Evolutionary conservation across 2,888 invertebrate genomes (phyloP), one percentile per base, ranked within the genome.

Genomic region (Cremastinae sp.): DNA sequence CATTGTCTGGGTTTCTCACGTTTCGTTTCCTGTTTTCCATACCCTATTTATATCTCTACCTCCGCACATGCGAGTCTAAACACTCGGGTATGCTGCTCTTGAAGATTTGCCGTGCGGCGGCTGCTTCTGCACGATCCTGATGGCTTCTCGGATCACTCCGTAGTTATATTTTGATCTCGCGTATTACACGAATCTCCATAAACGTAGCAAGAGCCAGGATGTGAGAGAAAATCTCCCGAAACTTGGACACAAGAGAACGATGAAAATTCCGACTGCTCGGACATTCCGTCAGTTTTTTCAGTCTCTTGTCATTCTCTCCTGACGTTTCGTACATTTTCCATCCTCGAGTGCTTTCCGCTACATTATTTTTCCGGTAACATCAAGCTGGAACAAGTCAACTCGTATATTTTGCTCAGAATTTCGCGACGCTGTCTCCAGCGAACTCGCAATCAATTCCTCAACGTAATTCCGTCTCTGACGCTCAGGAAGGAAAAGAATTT

Each of bases 51-150:
- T n/a, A n/a, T n/a, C n/a, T n/a, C n/a, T n/a, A n/a, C n/a, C n/a
- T n/a, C n/a, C n/a, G n/a, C 82, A 83, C 82, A 81, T 84, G 79
- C 78, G 80, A 83, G 79, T 82, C 83, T 83, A 83, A 84, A 83
- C 80, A 83, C 80, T 83, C 72, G n/a, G 74, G 70, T 70, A 70
- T 75, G 65, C 75, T 56, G 53, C 69, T 69, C 69, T 64, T 45
- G 58, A 51, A 64, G 64, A 74, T 74, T 74, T 74, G 69, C 64
- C 58, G 62, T 39, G 58, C 37, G 53, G 62, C 37, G 47, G 58
- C 39, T 58, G 16, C 45, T 9, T 16, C 47, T 45, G 47, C 20
- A 18, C 20, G 18, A 45, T 49, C 16, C 9, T 9, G 7, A n/a
- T n/a, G 8, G 35, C 37, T 35, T 49, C n/a, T 35, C 35, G 9